Base-by-base conservation (phyloP, 2,888 invertebrate genomes). In the Gari tellinella region DNA sequence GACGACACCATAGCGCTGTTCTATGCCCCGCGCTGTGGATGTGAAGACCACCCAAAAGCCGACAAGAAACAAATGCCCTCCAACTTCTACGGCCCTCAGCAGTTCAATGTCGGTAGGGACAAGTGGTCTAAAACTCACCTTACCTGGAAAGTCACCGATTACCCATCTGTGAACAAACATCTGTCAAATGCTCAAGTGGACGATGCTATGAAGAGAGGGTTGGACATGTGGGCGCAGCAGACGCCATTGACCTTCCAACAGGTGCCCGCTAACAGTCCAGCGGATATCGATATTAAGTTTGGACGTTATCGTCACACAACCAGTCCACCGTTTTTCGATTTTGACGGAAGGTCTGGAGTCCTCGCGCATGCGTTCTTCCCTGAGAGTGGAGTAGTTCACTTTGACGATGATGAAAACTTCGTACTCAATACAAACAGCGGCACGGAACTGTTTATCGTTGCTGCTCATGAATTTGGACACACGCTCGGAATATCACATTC, bases 281-380 rank as follows among this genome's bases (percentile, higher is more conserved):
- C 77, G 3, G 72, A 77, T 51, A 77, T 77, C 7, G 51, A 26
- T 8, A 77, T 77, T 14, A 53, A 43, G 31, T 77, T 77, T 49
- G 69, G 57, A 37, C 31, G 5, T 2, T 0, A 38, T 1, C 68
- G 77, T 14, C 77, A 77, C 38, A 56, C 53, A 1, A 12, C 46
- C 10, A 12, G 5, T 4, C 37, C 41, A 0, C 65, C 65, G 15
- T 72, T 26, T 56, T 77, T 62, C 26, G 77, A 72, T 51, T 77
- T 77, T 25, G 77, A 77, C 48, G 77, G 77, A 15, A 23, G 7
- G 52, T 62, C 73, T 2, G 60, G 60, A 17, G 70, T 70, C 19
- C 56, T 78, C 3, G 78, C 78, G 7, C 78, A 78, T 55, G 78
- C 78, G 0, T 78, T 78, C 64, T 78, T 78, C 40, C 78, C 78